These are phyloP conservation scores for Goniozus legneri DNA, from an alignment of 1,140 invertebrate genomes.

Conservation along the genomic window DNA sequence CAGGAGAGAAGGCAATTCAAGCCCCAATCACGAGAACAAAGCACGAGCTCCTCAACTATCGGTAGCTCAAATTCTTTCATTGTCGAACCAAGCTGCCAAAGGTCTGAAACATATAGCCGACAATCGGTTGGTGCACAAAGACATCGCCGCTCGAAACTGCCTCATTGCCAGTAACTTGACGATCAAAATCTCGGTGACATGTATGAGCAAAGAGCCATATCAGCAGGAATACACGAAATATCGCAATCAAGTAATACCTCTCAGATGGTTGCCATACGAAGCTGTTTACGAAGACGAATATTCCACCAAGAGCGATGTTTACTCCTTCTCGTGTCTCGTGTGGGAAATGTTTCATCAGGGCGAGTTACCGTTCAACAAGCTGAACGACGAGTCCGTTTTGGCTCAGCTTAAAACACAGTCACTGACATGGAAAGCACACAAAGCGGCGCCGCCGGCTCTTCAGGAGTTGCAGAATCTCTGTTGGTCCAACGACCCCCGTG, in stretches of 20 bases:
- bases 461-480: constrained; percentile 59
- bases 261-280: constrained; percentile 83
- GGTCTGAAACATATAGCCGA: constrained; percentile 81
- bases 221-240: constrained; percentile 81
- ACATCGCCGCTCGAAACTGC: constrained; percentile 92
- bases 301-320: constrained; percentile 92
- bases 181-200: constrained; percentile 80
- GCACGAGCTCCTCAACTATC: constrained; percentile 62
- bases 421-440: constrained; percentile 64
- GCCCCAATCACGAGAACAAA: constrained; percentile 45
- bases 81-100: constrained; percentile 76
- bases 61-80: constrained; percentile 66
- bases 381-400: constrained; percentile 75
- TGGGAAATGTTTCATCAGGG: constrained; percentile 91
- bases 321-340: constrained; percentile 82
- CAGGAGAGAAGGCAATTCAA: constrained; percentile 54
- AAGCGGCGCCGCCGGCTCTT: constrained; percentile 62
- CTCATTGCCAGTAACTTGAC: constrained; percentile 78
- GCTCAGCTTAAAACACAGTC: constrained; percentile 65
- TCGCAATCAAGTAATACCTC: constrained; percentile 65
- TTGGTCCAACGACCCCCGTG: constrained; percentile 63
- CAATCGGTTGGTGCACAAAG: constrained; percentile 75
- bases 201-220: constrained; percentile 80
- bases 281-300: constrained; percentile 87
- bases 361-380: constrained; percentile 78